These are phyloP conservation scores for Neodiprion pinetum DNA, from an alignment of 1,140 invertebrate species.

Conservation along the genomic window DNA sequence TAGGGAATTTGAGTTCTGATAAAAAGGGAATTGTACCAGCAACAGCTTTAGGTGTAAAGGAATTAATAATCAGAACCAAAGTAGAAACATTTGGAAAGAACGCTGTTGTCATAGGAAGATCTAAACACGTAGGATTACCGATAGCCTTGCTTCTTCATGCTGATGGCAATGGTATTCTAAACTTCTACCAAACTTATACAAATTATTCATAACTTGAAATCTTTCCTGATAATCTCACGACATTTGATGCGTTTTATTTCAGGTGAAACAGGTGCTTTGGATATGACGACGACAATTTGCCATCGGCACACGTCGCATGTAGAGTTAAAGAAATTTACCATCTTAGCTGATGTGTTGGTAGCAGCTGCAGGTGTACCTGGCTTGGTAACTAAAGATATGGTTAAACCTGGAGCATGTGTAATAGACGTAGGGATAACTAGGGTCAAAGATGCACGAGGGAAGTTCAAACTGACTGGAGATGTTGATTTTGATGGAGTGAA, in stretches of 20 bases:
- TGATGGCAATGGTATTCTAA: constrained; percentile 68
- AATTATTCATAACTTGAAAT: constrained; percentile 15
- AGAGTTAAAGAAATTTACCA: constrained; percentile 72
- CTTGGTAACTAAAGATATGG: constrained; percentile 83
- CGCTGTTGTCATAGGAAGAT: constrained; percentile 87
- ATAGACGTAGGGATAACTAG: constrained; percentile 90
- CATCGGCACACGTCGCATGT: constrained; percentile 84
- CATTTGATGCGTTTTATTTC: constrained; percentile 20
- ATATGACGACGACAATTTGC: constrained; percentile 88
- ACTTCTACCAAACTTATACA: constrained; percentile 16
- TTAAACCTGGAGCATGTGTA: constrained; percentile 86
- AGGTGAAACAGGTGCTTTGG: constrained; percentile 71
- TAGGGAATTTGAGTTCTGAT: constrained; percentile 78
- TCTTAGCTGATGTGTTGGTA: constrained; percentile 83
- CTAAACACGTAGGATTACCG: constrained; percentile 90
- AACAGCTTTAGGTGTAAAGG: constrained; percentile 82
- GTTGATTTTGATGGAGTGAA: constrained; percentile 83
- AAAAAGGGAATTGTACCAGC: constrained; percentile 83
- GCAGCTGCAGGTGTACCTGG: constrained; percentile 81
- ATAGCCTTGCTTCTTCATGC: constrained; percentile 82
- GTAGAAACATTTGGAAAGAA: constrained; percentile 84
- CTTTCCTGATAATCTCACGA: constrained; percentile 19
- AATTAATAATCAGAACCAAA: constrained; percentile 76
- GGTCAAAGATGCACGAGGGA: constrained; percentile 70
- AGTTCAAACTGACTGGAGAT: constrained; percentile 83